phyloP scores from a whole-genome alignment of 2,797 vertebrate species.

The Pangasius djambal region DNA sequence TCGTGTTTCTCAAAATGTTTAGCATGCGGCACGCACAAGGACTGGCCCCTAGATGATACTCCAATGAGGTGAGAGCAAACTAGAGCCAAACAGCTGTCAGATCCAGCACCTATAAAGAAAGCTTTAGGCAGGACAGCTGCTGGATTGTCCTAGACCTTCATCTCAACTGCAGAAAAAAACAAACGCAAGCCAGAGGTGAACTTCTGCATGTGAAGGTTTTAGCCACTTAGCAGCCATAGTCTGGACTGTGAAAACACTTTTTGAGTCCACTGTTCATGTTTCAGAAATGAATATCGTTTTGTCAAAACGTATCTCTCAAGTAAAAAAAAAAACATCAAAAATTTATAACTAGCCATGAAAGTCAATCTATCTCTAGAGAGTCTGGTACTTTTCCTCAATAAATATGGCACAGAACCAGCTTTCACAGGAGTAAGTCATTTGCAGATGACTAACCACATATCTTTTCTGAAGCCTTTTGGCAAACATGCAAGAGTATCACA shows the following conservation, averaged over 20 bases:
- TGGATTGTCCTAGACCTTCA: background rate
- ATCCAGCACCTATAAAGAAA: slow-evolving; percentile 11
- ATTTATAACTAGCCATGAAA: background rate
- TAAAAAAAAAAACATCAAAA: background rate
- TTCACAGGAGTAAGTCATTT: background rate
- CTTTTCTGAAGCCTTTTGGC: background rate
- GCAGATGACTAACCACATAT: background rate
- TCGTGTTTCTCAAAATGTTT: background rate
- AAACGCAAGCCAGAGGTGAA: background rate
- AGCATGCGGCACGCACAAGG: background rate
- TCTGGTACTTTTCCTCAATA: background rate
- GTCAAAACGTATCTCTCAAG: background rate
- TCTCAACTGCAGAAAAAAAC: background rate
- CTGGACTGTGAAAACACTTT: background rate
- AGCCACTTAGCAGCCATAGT: background rate
- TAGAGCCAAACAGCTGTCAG: background rate
- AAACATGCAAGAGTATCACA: background rate
- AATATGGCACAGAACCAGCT: background rate
- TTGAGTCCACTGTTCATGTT: background rate
- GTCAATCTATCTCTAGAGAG: background rate
- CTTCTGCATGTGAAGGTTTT: too few species aligned
- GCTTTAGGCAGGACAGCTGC: background rate
- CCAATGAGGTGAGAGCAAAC: slow-evolving; percentile 5
- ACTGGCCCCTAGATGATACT: background rate
- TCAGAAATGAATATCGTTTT: background rate